Base-by-base conservation (phyloP, 2,888 invertebrate genomes). In the Eupithecia subumbrata region DNA sequence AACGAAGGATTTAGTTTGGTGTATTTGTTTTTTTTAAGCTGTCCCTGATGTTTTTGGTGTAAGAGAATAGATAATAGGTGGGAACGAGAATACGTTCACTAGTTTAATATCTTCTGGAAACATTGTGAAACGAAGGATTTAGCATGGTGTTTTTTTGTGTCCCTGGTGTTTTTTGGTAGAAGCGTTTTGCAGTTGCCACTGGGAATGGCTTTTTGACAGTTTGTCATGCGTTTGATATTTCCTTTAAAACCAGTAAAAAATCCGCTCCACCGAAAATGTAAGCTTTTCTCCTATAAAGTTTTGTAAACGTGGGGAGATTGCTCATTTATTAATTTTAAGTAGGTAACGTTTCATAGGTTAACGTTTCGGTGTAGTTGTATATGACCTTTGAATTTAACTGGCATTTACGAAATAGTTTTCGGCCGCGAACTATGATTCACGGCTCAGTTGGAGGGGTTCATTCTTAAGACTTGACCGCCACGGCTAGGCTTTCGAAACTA, bases 51-150 rank as follows among this genome's bases (percentile, higher is more conserved):
- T n/a, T n/a, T n/a, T n/a, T n/a, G 40, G 40, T 40, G 40, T 40
- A 37, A 37, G 11, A 40, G 40, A 40, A 40, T 40, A 40, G 40
- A 40, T 8, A 40, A 40, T 40, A 40, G n/a, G 94, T 94, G 94
- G 94, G 22, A 94, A 94, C 73, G 92, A 92, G 76, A 95, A 95
- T 78, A 86, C 89, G 80, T 94, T 94, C 75, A 40, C 72, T 0
- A 86, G 79, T 56, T 80, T 88, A 79, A 82, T 77, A 0, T 78
- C 84, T 0, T 94, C 94, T 82, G 84, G n/a, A 81, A 83, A 22
- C 86, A 88, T 40, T 94, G 94, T 80, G 87, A 81, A 81, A 3
- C 84, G 87, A 77, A 81, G 79, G 69, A 78, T 88, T 76, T 86
- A 67, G 43, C 18, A 25, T 69, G 43, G 18, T 60, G 30, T n/a